Percentiles rank a stretch among this genome's conserved stretches.
phyloP scores from a whole-genome alignment of 2,888 invertebrate species.

The Platycheirus albimanus region DNA sequence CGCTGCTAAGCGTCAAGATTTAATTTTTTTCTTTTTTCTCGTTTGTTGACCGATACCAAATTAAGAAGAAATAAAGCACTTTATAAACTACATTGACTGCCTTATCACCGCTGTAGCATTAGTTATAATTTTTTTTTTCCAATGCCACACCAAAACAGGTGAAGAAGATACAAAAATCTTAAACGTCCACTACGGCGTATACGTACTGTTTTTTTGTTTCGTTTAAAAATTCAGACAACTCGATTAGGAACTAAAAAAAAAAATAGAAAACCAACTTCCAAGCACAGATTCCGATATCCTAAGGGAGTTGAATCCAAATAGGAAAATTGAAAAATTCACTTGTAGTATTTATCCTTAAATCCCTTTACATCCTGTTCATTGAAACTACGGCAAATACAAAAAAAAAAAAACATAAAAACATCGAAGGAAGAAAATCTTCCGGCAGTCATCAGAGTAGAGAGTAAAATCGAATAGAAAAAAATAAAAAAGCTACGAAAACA shows the following conservation, averaged over 20 bases:
- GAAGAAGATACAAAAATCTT: neutral
- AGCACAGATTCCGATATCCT: slow-evolving; percentile 55
- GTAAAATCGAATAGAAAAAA: slow-evolving; percentile 23
- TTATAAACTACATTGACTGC: too few species aligned
- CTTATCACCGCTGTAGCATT: too few species aligned
- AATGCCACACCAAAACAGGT: neutral
- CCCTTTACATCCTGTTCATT: slow-evolving; percentile 40
- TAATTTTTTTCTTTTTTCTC: too few species aligned
- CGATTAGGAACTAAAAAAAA: too few species aligned
- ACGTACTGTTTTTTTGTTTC: slow-evolving; percentile 10
- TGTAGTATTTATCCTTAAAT: slow-evolving; percentile 46
- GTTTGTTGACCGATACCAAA: too few species aligned
- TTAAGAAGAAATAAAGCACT: too few species aligned
- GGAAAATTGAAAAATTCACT: slow-evolving; percentile 67
- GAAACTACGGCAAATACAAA: slow-evolving; percentile 7
- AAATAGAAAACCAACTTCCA: slow-evolving; percentile 43
- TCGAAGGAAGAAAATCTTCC: slow-evolving; percentile 6
- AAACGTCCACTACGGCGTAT: slow-evolving; percentile 6
- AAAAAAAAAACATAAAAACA: slow-evolving; percentile 7
- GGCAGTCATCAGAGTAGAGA: slow-evolving; percentile 1
- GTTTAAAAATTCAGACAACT: slow-evolving; percentile 39
- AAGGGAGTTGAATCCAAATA: slow-evolving; percentile 43
- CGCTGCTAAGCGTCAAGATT: too few species aligned
- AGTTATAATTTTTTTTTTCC: too few species aligned
- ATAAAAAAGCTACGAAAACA: too few species aligned